Evolutionary conservation across 2,888 invertebrate species (phyloP).

Genomic region (Drosophila kanekoi): DNA sequence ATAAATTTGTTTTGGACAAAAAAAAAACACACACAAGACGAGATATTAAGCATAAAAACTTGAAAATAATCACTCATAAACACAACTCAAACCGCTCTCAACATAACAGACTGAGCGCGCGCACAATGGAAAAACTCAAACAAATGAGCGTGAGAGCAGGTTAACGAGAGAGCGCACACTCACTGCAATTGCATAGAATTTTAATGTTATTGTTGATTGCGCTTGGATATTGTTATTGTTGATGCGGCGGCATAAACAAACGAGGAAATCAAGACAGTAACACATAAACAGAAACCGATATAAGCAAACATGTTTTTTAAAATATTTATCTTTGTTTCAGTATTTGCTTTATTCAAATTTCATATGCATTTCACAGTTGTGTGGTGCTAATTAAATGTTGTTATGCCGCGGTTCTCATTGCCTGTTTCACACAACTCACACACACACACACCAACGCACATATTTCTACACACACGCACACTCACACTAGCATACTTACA

Average conservation of each 20-base stretch:
- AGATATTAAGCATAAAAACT: slow-evolving; percentile 9
- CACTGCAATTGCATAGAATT: slow-evolving; percentile 62
- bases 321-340: slow-evolving; percentile 12
- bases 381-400: slow-evolving; percentile 53
- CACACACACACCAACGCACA: neutral
- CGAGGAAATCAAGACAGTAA: neutral
- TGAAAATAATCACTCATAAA: slow-evolving; percentile 29
- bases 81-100: slow-evolving; percentile 49
- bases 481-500: slow-evolving; percentile 49
- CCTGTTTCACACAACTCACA: slow-evolving; percentile 9
- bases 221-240: slow-evolving; percentile 48
- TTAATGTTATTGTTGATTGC: slow-evolving; percentile 50
- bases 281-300: slow-evolving; percentile 8
- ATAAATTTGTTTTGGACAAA: neutral
- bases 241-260: slow-evolving; percentile 25
- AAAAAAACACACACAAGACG: neutral
- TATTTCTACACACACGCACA: slow-evolving; percentile 12
- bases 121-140: slow-evolving; percentile 20
- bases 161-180: slow-evolving; percentile 59
- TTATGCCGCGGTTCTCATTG: slow-evolving; percentile 36
- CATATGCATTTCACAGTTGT: slow-evolving; percentile 33
- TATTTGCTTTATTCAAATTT: slow-evolving; percentile 13
- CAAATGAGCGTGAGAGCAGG: slow-evolving; percentile 18
- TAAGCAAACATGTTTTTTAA: slow-evolving; percentile 36
- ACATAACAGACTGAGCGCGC: slow-evolving; percentile 28